Evolutionary conservation across 2,888 invertebrate genomes (phyloP), one percentile per base, ranked within the genome.

Genomic region (Cataglyphis altisquamis): DNA sequence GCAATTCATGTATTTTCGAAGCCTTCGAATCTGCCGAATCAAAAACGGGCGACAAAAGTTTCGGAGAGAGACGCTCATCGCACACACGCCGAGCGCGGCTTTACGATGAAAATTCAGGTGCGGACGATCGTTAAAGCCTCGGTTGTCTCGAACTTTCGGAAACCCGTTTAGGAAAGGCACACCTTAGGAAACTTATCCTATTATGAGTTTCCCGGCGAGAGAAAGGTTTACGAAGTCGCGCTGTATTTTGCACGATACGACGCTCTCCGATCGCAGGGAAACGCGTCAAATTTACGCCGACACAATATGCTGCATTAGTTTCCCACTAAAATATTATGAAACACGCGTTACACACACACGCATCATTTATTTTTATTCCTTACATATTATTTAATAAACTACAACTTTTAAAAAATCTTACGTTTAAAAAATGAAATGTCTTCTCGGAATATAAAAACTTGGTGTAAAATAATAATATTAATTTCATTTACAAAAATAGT

Each of bases 101-200:
- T 52, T 70, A 39, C 84, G 85, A 77, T 77, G 88, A 84, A 82
- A 90, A 87, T 84, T 89, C 82, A 84, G 84, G 77, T 80, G 74
- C 63, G 67, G 73, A 82, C 74, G 84, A 89, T 91, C 87, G 90
- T 91, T 88, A 88, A 88, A 89, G 88, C 67, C 86, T 82, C 77
- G 77, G 84, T n/a, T 55, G 77, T 64, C 78, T 86, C 74, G 74
- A 89, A 91, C 86, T 92, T 92, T 80, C 89, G 84, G 84, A 87
- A 90, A 90, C 89, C 90, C 89, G 88, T 88, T 90, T 87, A 83
- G 86, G 87, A 88, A 80, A 90, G 87, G 78, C 87, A 88, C 86
- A 78, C 88, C 82, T 86, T 73, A 25, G 83, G 84, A 89, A 92
- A 92, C 91, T 92, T 92, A 92, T 92, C 91, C 92, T 91, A 92